Percentiles rank a stretch among this genome's conserved stretches.
Conservation (phyloP, 2,888 invertebrate genomes). For the Epirrhoe alternata region DNA sequence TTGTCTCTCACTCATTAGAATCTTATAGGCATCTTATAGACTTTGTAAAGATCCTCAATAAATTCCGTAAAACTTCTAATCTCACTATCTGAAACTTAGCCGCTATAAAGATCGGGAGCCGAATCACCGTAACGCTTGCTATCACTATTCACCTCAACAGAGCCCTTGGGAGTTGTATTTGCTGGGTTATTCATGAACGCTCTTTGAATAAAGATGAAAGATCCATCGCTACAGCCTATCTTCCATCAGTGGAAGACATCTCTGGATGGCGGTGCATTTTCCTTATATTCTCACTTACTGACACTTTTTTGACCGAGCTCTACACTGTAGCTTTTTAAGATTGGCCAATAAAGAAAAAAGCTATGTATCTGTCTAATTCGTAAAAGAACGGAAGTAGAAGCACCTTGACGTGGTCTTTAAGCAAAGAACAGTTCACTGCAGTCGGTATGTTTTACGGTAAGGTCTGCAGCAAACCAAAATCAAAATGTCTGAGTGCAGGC, state of each 20-base stretch:
- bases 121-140: slow-evolving; percentile 66
- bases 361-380: too few relatives aligned
- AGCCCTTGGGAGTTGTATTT: slow-evolving; percentile 69
- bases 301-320: too few relatives aligned
- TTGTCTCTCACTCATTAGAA: background rate
- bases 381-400: too few relatives aligned
- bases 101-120: slow-evolving; percentile 71
- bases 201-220: slow-evolving; percentile 80
- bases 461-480: too few relatives aligned
- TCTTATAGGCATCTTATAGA: background rate
- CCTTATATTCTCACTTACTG: too few relatives aligned
- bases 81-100: slow-evolving; percentile 64
- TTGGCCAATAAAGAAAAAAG: too few relatives aligned
- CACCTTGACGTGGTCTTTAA: too few relatives aligned
- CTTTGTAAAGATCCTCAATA: slow-evolving; percentile 43
- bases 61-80: slow-evolving; percentile 63
- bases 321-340: too few relatives aligned
- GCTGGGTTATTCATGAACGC: slow-evolving; percentile 79
- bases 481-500: slow-evolving; percentile 24
- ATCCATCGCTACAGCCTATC: slow-evolving; percentile 45
- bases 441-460: too few relatives aligned
- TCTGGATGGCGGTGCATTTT: too few relatives aligned
- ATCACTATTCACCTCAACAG: slow-evolving; percentile 70
- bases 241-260: too few relatives aligned
- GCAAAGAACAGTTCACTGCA: too few relatives aligned